These are phyloP conservation scores for Chrysochloris asiatica DNA, from an alignment of 2,113 vertebrate species.

Conservation along the genomic window DNA sequence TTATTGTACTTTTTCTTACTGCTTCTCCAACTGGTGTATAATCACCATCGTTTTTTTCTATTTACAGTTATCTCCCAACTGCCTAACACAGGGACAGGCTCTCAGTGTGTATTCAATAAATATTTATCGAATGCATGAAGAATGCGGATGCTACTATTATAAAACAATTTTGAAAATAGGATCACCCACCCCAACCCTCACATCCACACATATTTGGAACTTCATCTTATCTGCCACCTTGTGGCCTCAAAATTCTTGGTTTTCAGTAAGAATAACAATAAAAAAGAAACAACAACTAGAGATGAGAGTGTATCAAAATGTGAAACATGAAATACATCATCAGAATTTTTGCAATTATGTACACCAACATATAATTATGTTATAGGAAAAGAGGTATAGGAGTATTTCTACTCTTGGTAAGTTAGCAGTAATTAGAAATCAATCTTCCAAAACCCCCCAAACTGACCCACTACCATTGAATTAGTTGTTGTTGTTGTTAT, in stretches of 20 bases:
- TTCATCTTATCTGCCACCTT: slow-evolving; percentile 38
- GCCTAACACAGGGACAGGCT: not conserved
- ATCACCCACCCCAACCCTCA: too few relatives aligned
- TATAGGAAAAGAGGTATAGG: not conserved
- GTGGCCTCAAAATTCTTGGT: slow-evolving; percentile 46
- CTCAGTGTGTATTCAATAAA: slow-evolving; percentile 25
- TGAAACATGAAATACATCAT: not conserved
- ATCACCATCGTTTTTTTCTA: not conserved
- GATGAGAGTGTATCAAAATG: not conserved
- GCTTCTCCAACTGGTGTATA: not conserved
- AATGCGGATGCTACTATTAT: not conserved
- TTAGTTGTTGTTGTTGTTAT: too few relatives aligned
- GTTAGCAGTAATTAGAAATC: not conserved
- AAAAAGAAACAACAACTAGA: not conserved
- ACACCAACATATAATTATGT: slow-evolving; percentile 32
- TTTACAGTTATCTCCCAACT: not conserved
- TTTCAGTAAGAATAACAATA: too few relatives aligned
- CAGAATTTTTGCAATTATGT: slow-evolving; percentile 31
- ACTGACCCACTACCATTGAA: too few relatives aligned
- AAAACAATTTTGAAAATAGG: not conserved
- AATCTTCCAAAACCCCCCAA: not conserved
- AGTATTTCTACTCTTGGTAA: slow-evolving; percentile 8
- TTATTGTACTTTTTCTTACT: not conserved
- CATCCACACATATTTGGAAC: not conserved
- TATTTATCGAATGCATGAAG: slow-evolving; percentile 25